Percentiles rank a stretch among this genome's conserved stretches.
These are phyloP conservation scores for Stictonetta naevosa DNA, from an alignment of 2,113 vertebrate species.

Conservation along the genomic window DNA sequence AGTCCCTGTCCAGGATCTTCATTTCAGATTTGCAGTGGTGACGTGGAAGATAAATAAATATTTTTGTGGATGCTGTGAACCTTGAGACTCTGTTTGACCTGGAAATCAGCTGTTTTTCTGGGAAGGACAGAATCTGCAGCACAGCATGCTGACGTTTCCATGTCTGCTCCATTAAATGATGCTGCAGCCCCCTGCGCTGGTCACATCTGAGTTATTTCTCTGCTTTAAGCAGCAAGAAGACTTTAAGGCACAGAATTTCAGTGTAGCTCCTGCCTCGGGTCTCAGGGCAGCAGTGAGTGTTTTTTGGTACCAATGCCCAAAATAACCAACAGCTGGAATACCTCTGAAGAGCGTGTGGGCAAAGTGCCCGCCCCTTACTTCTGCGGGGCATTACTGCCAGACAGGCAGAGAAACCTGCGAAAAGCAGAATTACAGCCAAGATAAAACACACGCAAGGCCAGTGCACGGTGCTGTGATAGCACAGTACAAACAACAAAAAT, in stretches of 20 bases:
- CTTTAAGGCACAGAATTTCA: neutral
- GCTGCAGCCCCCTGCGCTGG: neutral
- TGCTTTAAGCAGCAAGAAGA: neutral
- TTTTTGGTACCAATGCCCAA: neutral
- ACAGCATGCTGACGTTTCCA: neutral
- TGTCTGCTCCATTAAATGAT: neutral
- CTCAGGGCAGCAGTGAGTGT: neutral
- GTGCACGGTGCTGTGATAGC: neutral
- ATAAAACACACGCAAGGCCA: neutral
- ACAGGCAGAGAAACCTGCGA: neutral
- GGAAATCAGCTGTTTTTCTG: neutral
- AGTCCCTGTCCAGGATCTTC: neutral
- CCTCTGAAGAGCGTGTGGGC: neutral
- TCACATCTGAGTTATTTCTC: neutral
- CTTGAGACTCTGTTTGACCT: neutral
- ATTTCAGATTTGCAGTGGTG: neutral
- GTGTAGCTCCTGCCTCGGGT: neutral
- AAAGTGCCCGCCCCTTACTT: neutral
- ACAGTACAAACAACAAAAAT: neutral
- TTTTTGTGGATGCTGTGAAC: neutral
- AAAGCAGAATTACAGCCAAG: neutral
- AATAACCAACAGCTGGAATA: neutral
- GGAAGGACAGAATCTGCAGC: neutral
- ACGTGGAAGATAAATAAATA: neutral
- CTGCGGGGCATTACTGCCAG: accelerated